Evolutionary conservation across 1,140 invertebrate species (phyloP).

Genomic region (Tachypleus tridentatus): DNA sequence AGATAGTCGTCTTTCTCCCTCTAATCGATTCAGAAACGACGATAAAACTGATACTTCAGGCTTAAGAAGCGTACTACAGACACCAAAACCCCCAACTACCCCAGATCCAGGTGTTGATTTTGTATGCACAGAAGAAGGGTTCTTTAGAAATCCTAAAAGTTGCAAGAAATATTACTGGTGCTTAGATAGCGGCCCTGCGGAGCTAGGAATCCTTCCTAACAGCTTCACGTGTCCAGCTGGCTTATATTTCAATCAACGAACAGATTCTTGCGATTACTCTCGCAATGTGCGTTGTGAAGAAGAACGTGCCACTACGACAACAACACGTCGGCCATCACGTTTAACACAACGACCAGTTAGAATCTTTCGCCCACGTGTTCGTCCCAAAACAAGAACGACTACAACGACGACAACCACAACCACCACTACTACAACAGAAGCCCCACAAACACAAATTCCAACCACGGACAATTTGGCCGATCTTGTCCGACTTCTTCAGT

Average conservation of each 20-base stretch:
- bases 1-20: no score
- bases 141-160: slow-evolving; percentile 80
- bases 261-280: slow-evolving; percentile 79
- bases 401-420: no score
- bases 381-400: no score
- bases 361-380: no score
- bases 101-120: slow-evolving; percentile 78
- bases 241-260: slow-evolving; percentile 73
- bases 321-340: no score
- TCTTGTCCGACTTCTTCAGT: no score
- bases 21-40: no score
- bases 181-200: slow-evolving; percentile 70
- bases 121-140: slow-evolving; percentile 82
- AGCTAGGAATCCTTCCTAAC: slow-evolving; percentile 74
- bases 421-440: no score
- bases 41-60: no score
- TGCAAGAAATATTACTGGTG: slow-evolving; percentile 95
- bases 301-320: not conserved
- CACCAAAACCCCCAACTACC: slow-evolving; percentile 74
- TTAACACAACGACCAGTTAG: no score
- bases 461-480: no score
- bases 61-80: slow-evolving; percentile 36
- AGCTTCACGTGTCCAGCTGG: slow-evolving; percentile 82
- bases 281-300: slow-evolving; percentile 60
- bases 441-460: no score